Percentiles rank a stretch among this genome's conserved stretches.
phyloP scores from a whole-genome alignment of 2,797 vertebrate species.

The Acanthopagrus latus region DNA sequence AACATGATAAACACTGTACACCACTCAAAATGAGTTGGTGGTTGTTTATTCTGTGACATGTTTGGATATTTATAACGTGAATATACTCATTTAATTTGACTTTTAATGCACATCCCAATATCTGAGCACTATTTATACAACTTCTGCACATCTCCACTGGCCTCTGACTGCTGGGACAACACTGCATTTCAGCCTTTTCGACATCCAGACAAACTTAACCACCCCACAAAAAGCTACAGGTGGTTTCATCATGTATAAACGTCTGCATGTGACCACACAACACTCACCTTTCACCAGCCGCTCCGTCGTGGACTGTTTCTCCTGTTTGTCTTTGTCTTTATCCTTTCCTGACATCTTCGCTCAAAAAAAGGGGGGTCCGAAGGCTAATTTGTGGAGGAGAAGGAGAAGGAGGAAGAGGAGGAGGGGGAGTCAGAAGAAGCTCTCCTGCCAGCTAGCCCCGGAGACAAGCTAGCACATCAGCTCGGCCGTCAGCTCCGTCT shows the following conservation, averaged over 20 bases:
- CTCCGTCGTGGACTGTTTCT: constrained; percentile 88
- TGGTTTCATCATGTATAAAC: constrained; percentile 10
- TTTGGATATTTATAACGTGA: no score
- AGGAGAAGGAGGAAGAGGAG: neutral
- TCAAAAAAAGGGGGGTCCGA: neutral
- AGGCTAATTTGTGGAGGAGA: constrained; percentile 23
- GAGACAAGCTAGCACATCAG: constrained; percentile 54
- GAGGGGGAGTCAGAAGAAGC: neutral
- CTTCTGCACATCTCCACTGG: neutral
- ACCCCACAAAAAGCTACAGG: constrained; percentile 49
- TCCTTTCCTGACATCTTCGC: constrained; percentile 86
- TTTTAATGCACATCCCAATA: no score
- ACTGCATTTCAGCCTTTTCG: no score
- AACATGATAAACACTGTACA: no score
- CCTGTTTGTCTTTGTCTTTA: constrained; percentile 79
- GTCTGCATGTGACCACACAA: fast-evolving
- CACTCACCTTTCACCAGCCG: constrained; percentile 87
- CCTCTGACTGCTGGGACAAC: neutral
- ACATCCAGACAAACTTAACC: constrained; percentile 2
- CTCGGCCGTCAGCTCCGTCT: constrained; percentile 39
- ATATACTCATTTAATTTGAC: no score
- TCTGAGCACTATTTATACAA: neutral
- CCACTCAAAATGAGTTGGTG: no score
- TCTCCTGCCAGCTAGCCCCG: constrained; percentile 53
- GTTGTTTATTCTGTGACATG: no score